A percentile compares a stretch with the other conserved stretches of the same genome.
Evolutionary conservation across 2,797 vertebrate genomes (phyloP).

Genomic region (Falco peregrinus): DNA sequence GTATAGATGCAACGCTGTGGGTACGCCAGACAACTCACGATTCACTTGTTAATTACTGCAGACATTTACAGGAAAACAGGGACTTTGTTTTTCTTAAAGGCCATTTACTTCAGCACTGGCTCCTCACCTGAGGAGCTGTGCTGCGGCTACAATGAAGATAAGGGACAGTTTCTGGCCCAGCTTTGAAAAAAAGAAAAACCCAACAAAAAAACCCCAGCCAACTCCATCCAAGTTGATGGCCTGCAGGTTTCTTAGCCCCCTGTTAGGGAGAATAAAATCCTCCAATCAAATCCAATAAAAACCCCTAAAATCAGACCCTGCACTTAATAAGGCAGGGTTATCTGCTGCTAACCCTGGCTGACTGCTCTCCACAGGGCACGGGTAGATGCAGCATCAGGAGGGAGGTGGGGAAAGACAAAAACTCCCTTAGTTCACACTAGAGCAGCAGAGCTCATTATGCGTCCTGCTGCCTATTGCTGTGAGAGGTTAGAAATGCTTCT

Average conservation of each 20-base stretch:
- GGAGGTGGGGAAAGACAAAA: conserved; percentile 21
- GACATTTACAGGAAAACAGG: neutral
- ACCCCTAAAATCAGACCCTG: neutral
- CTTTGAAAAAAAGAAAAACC: neutral
- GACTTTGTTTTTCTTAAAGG: neutral
- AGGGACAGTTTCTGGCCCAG: neutral
- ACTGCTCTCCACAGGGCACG: neutral
- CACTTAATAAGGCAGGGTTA: neutral
- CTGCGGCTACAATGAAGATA: neutral
- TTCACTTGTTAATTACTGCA: neutral
- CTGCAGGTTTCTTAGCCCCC: neutral
- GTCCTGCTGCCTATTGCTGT: conserved; percentile 30
- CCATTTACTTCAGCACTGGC: neutral
- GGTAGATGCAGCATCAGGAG: neutral
- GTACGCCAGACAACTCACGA: neutral
- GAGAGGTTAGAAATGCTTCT: conserved; percentile 36
- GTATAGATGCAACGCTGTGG: neutral
- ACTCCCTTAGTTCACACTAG: conserved; percentile 21
- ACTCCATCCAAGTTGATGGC: neutral
- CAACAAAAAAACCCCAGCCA: neutral
- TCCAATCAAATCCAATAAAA: neutral
- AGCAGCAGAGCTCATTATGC: conserved; percentile 49
- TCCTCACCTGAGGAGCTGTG: neutral
- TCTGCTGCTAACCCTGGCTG: conserved; percentile 24
- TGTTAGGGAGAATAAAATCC: neutral